Evolutionary conservation across 92 coral and sea anemone genomes (phyloP), one percentile per base, ranked within the genome.

Genomic region (Zoanthus gigantus): DNA sequence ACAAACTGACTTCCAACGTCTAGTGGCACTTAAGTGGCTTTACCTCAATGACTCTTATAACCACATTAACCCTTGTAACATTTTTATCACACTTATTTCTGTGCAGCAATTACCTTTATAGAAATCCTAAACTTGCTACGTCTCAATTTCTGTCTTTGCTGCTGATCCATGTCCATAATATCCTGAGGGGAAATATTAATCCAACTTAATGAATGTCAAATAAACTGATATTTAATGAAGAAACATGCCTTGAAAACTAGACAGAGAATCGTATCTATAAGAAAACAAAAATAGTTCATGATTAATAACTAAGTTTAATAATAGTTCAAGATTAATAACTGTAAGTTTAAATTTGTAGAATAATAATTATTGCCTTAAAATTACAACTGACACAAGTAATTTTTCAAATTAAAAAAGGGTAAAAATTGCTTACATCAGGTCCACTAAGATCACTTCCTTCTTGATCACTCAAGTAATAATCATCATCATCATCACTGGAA

Each of bases 401-500:
- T 5, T 42, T 34, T 18, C 52, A 47, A 14, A 9, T 9, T 4
- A 37, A 2, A 37, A 37, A 37, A 37, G 42, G 42, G 2, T 37
- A 37, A 37, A 63, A 34, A 77, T 93, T 89, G 72, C 92, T 96
- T 61, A 94, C 91, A 45, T 97, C 99, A 0, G 85, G 85, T 80
- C 98, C 99, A 71, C 93, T 95, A 85, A 98, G 89, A 74, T 97
- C 99, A 89, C 97, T 93, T 65, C 92, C 98, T 37, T 96, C 96
- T 73, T 92, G 96, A 74, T 94, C 99, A 18, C 98, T 95, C 79
- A 96, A 56, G 58, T 95, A 97, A 46, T 86, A 97, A 42, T 97
- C 99, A 77, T 97, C 99, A 84, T 97, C 99, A 17, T 97, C 99
- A 85, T 97, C 99, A 94, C 94, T 95, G 9, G 96, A 92, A 63